Evolutionary conservation across 1,140 invertebrate species (phyloP).

Genomic region (Cydia pomonella): DNA sequence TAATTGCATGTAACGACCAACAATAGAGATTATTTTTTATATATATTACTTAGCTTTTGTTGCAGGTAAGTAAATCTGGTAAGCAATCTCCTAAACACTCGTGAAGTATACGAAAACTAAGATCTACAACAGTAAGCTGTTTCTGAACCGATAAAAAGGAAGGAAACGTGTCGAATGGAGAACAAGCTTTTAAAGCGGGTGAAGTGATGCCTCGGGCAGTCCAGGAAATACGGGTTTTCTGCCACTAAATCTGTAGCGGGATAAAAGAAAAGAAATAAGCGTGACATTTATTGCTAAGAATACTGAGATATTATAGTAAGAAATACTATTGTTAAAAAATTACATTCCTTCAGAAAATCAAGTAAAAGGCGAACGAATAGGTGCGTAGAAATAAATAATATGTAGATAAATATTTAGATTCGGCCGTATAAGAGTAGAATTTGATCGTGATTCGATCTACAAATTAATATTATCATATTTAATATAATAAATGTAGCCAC

Average conservation of each 20-base stretch:
- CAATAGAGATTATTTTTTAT: not conserved
- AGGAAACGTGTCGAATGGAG: conserved; percentile 22
- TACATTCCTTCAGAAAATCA: no score
- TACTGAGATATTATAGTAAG: not conserved
- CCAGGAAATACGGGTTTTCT: conserved; percentile 19
- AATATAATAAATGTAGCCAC: no score
- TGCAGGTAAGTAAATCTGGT: not conserved
- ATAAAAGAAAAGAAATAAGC: conserved; percentile 14
- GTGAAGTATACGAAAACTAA: not conserved
- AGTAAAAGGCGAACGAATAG: no score
- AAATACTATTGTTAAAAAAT: not conserved
- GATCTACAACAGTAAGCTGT: conserved; percentile 24
- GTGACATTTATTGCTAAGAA: not conserved
- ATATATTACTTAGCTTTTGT: not conserved
- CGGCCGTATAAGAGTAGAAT: no score
- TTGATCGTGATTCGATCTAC: no score
- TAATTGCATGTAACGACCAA: not conserved
- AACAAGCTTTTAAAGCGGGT: conserved; percentile 22
- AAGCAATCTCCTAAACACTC: not conserved
- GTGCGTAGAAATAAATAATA: no score
- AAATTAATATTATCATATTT: no score
- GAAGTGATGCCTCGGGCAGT: conserved; percentile 8
- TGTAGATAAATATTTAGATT: no score
- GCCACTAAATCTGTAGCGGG: conserved; percentile 3
- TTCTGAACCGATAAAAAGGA: conserved; percentile 16